These are phyloP conservation scores for Clivina fossor DNA, from an alignment of 2,888 invertebrate genomes.

Conservation along the genomic window DNA sequence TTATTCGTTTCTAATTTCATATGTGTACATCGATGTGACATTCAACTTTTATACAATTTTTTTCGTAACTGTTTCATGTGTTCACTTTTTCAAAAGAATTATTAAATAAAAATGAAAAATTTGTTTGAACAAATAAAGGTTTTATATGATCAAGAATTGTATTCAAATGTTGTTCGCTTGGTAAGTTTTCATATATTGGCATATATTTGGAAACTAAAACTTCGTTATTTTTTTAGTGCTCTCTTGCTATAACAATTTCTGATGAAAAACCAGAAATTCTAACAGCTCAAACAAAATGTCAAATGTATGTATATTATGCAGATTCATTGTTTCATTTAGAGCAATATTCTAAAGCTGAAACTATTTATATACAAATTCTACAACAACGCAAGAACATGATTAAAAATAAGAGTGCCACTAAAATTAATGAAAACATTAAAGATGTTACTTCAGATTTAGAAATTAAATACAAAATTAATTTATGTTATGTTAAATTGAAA, in stretches of 20 bases:
- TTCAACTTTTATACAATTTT: no score
- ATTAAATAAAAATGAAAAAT: conserved; percentile 57
- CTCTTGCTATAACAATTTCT: conserved; percentile 63
- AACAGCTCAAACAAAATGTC: conserved; percentile 64
- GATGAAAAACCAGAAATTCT: conserved; percentile 67
- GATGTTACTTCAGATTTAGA: conserved; percentile 64
- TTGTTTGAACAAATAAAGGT: conserved; percentile 68
- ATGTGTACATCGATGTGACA: no score
- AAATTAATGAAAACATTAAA: conserved; percentile 54
- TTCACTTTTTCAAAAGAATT: no score
- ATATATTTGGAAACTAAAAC: conserved; percentile 18
- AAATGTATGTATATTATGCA: conserved; percentile 68
- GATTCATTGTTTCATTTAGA: conserved; percentile 68
- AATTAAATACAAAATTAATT: conserved; percentile 71
- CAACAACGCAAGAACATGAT: conserved; percentile 65
- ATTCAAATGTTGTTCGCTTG: conserved; percentile 69
- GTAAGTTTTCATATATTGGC: conserved; percentile 54
- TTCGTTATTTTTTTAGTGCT: conserved; percentile 58
- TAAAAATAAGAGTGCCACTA: conserved; percentile 56
- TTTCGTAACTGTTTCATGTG: no score
- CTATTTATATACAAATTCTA: conserved; percentile 65
- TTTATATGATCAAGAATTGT: conserved; percentile 69
- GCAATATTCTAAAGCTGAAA: conserved; percentile 70
- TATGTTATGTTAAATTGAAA: conserved; percentile 67
- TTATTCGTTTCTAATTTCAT: no score